Base-by-base conservation (phyloP, 2,797 vertebrate genomes). In the Sebastes diaconus region DNA sequence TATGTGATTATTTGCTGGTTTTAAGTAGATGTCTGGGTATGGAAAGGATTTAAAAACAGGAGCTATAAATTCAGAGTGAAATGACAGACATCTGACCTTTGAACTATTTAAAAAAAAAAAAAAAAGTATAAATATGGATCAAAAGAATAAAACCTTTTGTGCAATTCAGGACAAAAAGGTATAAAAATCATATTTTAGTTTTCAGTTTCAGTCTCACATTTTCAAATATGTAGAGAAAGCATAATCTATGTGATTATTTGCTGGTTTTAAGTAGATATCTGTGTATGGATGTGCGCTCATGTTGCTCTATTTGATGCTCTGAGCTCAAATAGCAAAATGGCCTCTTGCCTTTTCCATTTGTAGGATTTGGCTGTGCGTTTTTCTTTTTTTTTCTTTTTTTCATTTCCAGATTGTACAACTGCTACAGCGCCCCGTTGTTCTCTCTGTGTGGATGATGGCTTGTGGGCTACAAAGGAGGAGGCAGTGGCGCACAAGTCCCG, bases 401-500 rank as follows among this genome's bases (percentile, higher is more conserved):
- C 34, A 63, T 72, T 74, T 70, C 72, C 78, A 78, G 71, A 86
- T 75, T 73, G 65, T 80, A 73, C 64, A 68, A 39, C 55, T 78
- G 82, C 74, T 54, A 20, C 4, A 74, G 78, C 86, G 85, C 85
- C 86, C 85, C 85, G 87, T 87, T 90, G 88, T 87, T 88, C 81
- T 85, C 79, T 36, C 71, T 29, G 55, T 87, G 87, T 39, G 36
- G 36, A 39, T 13, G 80, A 87, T 88, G 87, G 79, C 86, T 88
- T 84, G 57, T 50, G 36, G 75, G 77, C 81, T 84, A 88, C 84
- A 87, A 88, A 81, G 80, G 63, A 87, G 79, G 83, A 89, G 87
- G 84, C 89, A 81, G 89, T 65, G 79, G 90, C 87, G 80, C 83
- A 52, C 85, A 89, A 90, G 92, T 94, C 93, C 94, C 93, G 94